A percentile compares a stretch with the other conserved stretches of the same genome.
Conservation (phyloP, 2,888 invertebrate species). For the Danaus chrysippus region DNA sequence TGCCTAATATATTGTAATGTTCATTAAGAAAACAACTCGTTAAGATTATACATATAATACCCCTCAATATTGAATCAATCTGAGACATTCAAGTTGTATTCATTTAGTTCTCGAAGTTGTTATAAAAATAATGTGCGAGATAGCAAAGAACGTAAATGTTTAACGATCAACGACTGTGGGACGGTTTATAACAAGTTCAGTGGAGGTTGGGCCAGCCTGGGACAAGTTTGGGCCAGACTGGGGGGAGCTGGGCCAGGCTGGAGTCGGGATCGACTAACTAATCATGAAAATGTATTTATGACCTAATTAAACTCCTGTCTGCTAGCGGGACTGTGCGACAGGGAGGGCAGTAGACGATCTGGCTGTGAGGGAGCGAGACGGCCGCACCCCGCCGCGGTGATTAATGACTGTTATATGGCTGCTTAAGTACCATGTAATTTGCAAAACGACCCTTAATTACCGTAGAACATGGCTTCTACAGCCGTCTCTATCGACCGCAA, state of each 20-base stretch:
- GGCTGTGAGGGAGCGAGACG: conserved; percentile 48
- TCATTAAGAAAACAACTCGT: too few species aligned
- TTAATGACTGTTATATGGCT: conserved; percentile 84
- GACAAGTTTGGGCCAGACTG: conserved; percentile 37
- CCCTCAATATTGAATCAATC: not conserved
- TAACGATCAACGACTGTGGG: conserved; percentile 23
- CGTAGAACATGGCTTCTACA: conserved; percentile 72
- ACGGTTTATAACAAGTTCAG: conserved; percentile 17
- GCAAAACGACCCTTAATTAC: conserved; percentile 86
- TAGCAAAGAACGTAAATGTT: conserved; percentile 23
- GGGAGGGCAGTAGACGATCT: conserved; percentile 39
- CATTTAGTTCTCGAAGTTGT: conserved; percentile 22
- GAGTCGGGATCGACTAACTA: conserved; percentile 46
- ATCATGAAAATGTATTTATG: conserved; percentile 79
- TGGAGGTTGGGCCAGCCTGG: conserved; percentile 10
- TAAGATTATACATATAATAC: not conserved
- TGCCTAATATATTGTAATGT: too few species aligned
- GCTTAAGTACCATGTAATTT: conserved; percentile 88
- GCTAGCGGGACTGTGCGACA: conserved; percentile 47
- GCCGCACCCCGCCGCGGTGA: conserved; percentile 67
- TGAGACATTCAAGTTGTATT: conserved; percentile 14
- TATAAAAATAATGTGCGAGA: conserved; percentile 27
- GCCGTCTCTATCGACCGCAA: conserved; percentile 56
- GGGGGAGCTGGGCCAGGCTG: conserved; percentile 9
- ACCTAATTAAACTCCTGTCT: conserved; percentile 78